phyloP scores from a whole-genome alignment of 1,140 invertebrate species.

The Cecropterus lyciades region DNA sequence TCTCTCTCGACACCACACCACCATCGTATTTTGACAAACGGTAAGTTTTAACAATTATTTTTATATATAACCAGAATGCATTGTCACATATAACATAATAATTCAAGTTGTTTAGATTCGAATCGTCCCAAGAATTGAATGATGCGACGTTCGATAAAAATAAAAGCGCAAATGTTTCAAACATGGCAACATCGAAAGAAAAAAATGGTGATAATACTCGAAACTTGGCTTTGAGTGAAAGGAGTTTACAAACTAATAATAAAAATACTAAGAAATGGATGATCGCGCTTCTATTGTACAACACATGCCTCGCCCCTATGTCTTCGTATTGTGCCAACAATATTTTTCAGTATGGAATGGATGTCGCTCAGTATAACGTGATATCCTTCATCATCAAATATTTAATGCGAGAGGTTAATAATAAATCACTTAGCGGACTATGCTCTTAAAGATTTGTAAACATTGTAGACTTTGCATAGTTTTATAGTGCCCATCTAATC shows the following conservation, averaged over 20 bases:
- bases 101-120: slow-evolving; percentile 53
- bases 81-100: slow-evolving; percentile 14
- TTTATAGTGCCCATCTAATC: too few species aligned
- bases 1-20: slow-evolving; percentile 54
- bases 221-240: slow-evolving; percentile 42
- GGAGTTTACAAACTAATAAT: slow-evolving; percentile 26
- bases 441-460: slow-evolving; percentile 63
- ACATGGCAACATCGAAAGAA: slow-evolving; percentile 11
- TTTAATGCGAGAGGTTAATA: slow-evolving; percentile 69
- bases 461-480: too few species aligned
- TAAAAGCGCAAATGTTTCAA: slow-evolving; percentile 10
- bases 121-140: slow-evolving; percentile 60
- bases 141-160: slow-evolving; percentile 24
- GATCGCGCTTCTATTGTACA: slow-evolving; percentile 69
- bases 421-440: slow-evolving; percentile 57
- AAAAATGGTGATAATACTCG: slow-evolving; percentile 25
- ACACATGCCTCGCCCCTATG: slow-evolving; percentile 72
- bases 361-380: slow-evolving; percentile 70
- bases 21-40: slow-evolving; percentile 67
- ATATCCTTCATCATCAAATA: slow-evolving; percentile 57
- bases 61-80: neutral
- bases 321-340: slow-evolving; percentile 69
- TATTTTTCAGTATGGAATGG: slow-evolving; percentile 71
- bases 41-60: slow-evolving; percentile 45
- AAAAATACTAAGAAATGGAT: slow-evolving; percentile 65